Percentiles rank a stretch among this genome's conserved stretches.
These are phyloP conservation scores for Boloria selene DNA, from an alignment of 2,888 invertebrate genomes.

Conservation along the genomic window DNA sequence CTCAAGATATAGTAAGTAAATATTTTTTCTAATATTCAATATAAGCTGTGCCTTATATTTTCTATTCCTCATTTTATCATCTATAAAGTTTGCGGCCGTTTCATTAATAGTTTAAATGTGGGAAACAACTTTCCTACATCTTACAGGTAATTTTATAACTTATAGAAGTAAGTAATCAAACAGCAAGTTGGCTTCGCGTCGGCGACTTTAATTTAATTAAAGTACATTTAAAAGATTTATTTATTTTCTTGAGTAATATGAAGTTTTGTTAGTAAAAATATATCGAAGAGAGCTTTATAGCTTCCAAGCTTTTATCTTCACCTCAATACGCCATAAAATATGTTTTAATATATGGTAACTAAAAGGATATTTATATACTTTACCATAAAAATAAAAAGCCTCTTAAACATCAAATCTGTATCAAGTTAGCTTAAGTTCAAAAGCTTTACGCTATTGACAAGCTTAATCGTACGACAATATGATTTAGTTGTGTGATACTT, in stretches of 20 bases:
- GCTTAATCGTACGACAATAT: too few relatives aligned
- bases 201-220: conserved; percentile 37
- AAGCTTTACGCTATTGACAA: too few relatives aligned
- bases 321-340: too few relatives aligned
- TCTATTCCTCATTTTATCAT: conserved; percentile 32
- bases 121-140: conserved; percentile 41
- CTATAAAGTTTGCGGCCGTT: conserved; percentile 41
- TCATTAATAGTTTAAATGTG: conserved; percentile 46
- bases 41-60: conserved; percentile 15
- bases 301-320: too few relatives aligned
- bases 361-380: too few relatives aligned
- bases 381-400: too few relatives aligned
- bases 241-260: background rate
- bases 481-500: too few relatives aligned
- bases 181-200: conserved; percentile 25
- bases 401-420: too few relatives aligned
- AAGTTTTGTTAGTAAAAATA: background rate
- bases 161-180: conserved; percentile 31
- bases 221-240: conserved; percentile 16
- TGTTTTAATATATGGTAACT: too few relatives aligned
- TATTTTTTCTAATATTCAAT: background rate
- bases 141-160: conserved; percentile 40
- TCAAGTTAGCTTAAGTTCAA: too few relatives aligned
- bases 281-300: too few relatives aligned
- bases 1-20: background rate